Base-by-base conservation (phyloP, 2,113 vertebrate species). In the Scomber colias region DNA sequence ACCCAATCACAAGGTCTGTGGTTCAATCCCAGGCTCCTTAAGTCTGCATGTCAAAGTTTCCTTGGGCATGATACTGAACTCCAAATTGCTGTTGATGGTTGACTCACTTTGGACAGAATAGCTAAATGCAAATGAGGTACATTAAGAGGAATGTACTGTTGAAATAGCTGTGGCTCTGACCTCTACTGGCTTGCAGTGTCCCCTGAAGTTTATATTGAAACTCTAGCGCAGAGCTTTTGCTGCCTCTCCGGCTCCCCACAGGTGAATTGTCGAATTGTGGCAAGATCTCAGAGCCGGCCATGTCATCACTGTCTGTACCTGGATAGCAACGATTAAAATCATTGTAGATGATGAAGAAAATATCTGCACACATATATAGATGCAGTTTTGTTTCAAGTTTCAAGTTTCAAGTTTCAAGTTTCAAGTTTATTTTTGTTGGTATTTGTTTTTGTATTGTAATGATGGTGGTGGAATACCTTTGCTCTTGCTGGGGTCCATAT, bases 401-500 rank as follows among this genome's bases (percentile, higher is more conserved):
- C 24, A 27, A n/a, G n/a, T n/a, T n/a, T n/a, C n/a, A n/a, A n/a
- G 1, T 27, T 27, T 27, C 24, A 27, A 27, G 24, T 27, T 27
- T 27, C 24, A 27, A 24, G 24, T 24, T 24, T 24, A 2, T 12
- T 4, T n/a, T 48, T 54, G n/a, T 3, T 71, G n/a, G 11, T 2
- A 17, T 46, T 2, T 4, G 2, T 4, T 56, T n/a, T 8, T 50
- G 9, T 55, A 19, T n/a, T 44, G 9, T 55, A 35, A 5, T 57
- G 35, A 5, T 57, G 10, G 13, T 35, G 13, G 30, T 50, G 40
- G 16, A 35, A 14, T 67, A 95, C 94, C 90, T 93, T 89, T 92
- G 55, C 48, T 91, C 27, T 72, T 91, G 59, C 87, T 92, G 62
- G 62, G 87, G 44, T 94, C 90, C 77, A 92, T 84, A 82, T 94